Evolutionary conservation across 1,140 invertebrate species (phyloP).

Genomic region (Orius insidiosus): DNA sequence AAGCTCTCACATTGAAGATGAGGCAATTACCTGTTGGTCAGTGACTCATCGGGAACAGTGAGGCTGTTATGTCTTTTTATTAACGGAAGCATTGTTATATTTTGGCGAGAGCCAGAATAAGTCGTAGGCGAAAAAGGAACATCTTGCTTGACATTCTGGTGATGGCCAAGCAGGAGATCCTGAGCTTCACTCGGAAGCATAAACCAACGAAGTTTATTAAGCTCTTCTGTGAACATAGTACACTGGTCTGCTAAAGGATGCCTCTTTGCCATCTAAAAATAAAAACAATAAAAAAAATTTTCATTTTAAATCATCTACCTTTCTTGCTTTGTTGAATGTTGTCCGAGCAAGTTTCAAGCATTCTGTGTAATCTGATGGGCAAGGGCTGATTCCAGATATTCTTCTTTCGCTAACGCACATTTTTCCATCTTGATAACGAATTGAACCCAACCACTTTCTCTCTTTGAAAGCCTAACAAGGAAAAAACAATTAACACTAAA

Average conservation of each 20-base stretch:
- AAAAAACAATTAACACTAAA: constrained; percentile 6
- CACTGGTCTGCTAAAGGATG: constrained; percentile 54
- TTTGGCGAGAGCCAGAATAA: constrained; percentile 24
- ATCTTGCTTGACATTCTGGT: constrained; percentile 52
- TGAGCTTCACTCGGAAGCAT: constrained; percentile 62
- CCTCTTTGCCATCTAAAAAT: constrained; percentile 42
- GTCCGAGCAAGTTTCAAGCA: constrained; percentile 60
- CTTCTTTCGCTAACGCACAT: constrained; percentile 52
- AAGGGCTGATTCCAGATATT: constrained; percentile 45
- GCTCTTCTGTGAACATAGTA: constrained; percentile 43
- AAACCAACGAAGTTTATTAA: constrained; percentile 64
- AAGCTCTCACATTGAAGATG: background rate
- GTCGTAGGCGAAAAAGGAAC: constrained; percentile 48
- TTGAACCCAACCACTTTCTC: constrained; percentile 62
- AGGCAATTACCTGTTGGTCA: constrained; percentile 23
- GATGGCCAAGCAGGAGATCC: constrained; percentile 48
- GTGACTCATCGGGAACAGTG: constrained; percentile 37
- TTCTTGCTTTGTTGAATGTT: constrained; percentile 56
- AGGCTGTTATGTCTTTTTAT: constrained; percentile 35
- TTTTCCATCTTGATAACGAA: constrained; percentile 56
- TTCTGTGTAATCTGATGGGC: constrained; percentile 52
- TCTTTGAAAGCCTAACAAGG: constrained; percentile 44
- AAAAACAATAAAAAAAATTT: too few species aligned
- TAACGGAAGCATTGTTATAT: constrained; percentile 23
- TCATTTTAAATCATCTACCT: constrained; percentile 26